A percentile compares a stretch with the other conserved stretches of the same genome.
These are phyloP conservation scores for Idris sp. DNA, from an alignment of 1,140 invertebrate species.

Conservation along the genomic window DNA sequence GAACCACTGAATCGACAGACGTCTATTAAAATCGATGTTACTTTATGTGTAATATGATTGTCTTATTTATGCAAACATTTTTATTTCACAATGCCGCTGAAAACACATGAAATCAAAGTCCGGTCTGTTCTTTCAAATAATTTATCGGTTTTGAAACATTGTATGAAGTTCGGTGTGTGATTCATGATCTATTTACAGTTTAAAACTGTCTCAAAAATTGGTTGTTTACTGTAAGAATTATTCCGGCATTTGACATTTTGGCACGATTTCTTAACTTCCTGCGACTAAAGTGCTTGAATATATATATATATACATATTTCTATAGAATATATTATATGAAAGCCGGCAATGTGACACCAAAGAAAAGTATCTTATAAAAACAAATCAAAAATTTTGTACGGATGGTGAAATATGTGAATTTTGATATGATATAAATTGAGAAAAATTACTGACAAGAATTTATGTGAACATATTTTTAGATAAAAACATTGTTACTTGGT, in stretches of 20 bases:
- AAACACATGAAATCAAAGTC: slow-evolving; percentile 12
- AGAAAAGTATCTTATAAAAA: slow-evolving; percentile 32
- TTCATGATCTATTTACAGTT: slow-evolving; percentile 13
- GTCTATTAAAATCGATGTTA: slow-evolving; percentile 16
- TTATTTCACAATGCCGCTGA: slow-evolving; percentile 2
- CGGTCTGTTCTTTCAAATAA: slow-evolving; percentile 9
- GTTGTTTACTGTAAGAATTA: slow-evolving; percentile 37
- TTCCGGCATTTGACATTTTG: slow-evolving; percentile 31
- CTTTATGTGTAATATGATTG: slow-evolving; percentile 17
- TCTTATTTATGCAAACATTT: slow-evolving; percentile 18
- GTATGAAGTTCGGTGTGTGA: slow-evolving; percentile 2
- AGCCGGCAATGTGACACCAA: slow-evolving; percentile 24
- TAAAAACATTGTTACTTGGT: slow-evolving; percentile 22
- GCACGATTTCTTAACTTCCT: slow-evolving; percentile 26
- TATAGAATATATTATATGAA: slow-evolving; percentile 32
- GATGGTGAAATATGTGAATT: slow-evolving; percentile 39
- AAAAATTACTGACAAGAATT: slow-evolving; percentile 29
- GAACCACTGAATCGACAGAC: slow-evolving; percentile 1
- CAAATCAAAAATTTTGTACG: slow-evolving; percentile 14
- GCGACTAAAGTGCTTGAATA: slow-evolving; percentile 22
- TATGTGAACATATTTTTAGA: slow-evolving; percentile 35
- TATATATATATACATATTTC: slow-evolving; percentile 27
- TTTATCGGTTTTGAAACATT: slow-evolving; percentile 22
- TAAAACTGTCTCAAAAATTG: slow-evolving; percentile 19
- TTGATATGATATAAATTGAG: background rate